Base-by-base conservation (phyloP, 2,113 vertebrate genomes). In the Grallaria varia region DNA sequence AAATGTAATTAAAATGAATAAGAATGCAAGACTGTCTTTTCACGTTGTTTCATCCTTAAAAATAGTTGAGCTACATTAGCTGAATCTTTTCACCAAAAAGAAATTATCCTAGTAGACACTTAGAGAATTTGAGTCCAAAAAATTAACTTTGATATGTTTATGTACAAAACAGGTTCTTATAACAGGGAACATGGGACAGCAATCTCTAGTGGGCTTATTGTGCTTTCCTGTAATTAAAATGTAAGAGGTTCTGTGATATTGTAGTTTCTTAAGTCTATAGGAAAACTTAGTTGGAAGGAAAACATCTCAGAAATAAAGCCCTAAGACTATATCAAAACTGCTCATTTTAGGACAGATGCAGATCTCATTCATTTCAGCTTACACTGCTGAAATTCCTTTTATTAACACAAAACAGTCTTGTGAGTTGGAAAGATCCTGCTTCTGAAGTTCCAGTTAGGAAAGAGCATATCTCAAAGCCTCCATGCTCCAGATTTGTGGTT, bases 1-100 rank as follows among this genome's bases (percentile, higher is more conserved):
- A 94, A 95, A 85, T 64, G 49, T 52, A 93, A 85, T 91, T 93
- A 76, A 84, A 95, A 84, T 47, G 1, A 83, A 49, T 69, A 87
- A 39, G 73, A 96, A 88, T 53, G 37, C 45, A 90, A 83, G 45
- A 83, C 30, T 62, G 23, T 23, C n/a, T 88, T 92, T 91, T 66
- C 28, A 53, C 25, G 42, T 76, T 66, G 58, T 55, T 96, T 85
- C 23, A 66, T 50, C 18, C 59, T 90, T 82, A 49, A 85, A 93
- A 93, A 76, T 16, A 85, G 31, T 56, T 86, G 63, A 84, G 17
- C 23, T 79, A 14, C 55, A 30, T 58, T 49, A 89, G 47, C 30
- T 53, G 45, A 80, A 87, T 62, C 37, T 44, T 49, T 64, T 64
- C n/a, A 68, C 33, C 13, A 58, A 47, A 37, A 75, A 59, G 3